Evolutionary conservation across 2,113 vertebrate genomes (phyloP).

Genomic region (Rhegmatorhina hoffmannsi): DNA sequence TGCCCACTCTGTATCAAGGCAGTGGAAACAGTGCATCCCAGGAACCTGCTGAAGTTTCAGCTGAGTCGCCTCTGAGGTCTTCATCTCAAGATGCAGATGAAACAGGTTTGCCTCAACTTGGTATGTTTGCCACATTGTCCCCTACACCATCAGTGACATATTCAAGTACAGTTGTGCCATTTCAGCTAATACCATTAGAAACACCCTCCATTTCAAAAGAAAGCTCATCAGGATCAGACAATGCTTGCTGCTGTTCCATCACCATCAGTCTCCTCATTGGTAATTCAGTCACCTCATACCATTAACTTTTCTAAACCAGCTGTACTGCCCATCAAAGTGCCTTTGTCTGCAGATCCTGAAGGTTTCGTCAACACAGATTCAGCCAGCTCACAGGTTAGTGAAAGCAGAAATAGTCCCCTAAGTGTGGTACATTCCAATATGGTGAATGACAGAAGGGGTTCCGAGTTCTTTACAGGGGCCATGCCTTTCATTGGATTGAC

Average conservation of each 20-base stretch:
- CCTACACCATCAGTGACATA: constrained; percentile 21
- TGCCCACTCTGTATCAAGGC: constrained; percentile 74
- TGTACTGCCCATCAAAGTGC: constrained; percentile 19
- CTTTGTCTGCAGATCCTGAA: constrained; percentile 35
- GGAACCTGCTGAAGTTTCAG: constrained; percentile 76
- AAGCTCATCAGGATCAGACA: constrained; percentile 21
- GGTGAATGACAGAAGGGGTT: background rate
- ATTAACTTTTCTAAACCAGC: constrained; percentile 57
- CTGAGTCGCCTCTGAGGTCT: constrained; percentile 68
- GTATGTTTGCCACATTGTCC: constrained; percentile 61
- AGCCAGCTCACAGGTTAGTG: constrained; percentile 40
- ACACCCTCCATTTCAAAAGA: constrained; percentile 53
- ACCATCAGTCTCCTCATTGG: constrained; percentile 57
- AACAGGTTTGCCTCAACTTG: constrained; percentile 83
- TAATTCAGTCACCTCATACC: constrained; percentile 65
- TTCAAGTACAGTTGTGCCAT: constrained; percentile 20
- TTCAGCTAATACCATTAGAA: constrained; percentile 45
- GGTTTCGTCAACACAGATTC: constrained; percentile 39
- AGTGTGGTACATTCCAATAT: background rate
- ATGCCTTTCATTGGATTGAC: background rate
- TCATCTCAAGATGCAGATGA: constrained; percentile 63
- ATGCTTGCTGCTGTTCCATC: constrained; percentile 26
- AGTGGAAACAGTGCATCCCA: constrained; percentile 78
- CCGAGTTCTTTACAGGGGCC: background rate
- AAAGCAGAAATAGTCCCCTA: constrained; percentile 12